Percentiles rank a stretch among this genome's conserved stretches.
Evolutionary conservation across 2,888 invertebrate genomes (phyloP).

Genomic region (Abrostola triplasia): DNA sequence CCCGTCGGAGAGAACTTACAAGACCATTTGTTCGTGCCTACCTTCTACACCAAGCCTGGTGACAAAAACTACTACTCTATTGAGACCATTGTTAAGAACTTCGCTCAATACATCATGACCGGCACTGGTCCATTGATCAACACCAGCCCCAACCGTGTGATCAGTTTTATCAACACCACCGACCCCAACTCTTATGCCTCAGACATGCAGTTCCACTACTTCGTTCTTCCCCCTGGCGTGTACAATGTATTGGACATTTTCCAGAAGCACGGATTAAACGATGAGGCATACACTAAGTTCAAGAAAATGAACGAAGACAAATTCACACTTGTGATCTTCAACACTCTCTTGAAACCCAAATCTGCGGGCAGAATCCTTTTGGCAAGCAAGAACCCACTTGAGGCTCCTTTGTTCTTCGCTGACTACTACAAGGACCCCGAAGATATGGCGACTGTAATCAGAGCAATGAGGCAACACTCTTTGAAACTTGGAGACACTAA

Average conservation of each 20-base stretch:
- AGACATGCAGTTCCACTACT: conserved; percentile 88
- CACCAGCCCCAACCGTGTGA: conserved; percentile 79
- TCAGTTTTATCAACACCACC: conserved; percentile 88
- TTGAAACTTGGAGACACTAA: conserved; percentile 82
- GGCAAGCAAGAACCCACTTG: conserved; percentile 90
- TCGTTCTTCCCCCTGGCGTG: conserved; percentile 87
- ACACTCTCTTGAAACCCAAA: conserved; percentile 90
- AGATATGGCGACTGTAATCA: conserved; percentile 86
- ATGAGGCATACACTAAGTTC: conserved; percentile 79
- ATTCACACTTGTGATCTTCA: conserved; percentile 87
- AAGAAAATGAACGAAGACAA: conserved; percentile 76
- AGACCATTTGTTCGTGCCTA: conserved; percentile 93
- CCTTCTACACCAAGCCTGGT: conserved; percentile 91
- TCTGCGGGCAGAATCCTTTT: conserved; percentile 89
- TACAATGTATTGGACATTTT: conserved; percentile 79
- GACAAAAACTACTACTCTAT: conserved; percentile 88
- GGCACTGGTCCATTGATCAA: conserved; percentile 79
- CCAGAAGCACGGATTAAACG: conserved; percentile 76
- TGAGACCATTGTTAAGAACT: conserved; percentile 75
- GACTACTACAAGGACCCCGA: conserved; percentile 90
- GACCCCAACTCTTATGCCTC: conserved; percentile 69
- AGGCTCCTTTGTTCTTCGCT: conserved; percentile 89
- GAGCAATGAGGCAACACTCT: conserved; percentile 80
- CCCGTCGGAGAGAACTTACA: conserved; percentile 93
- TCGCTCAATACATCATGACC: conserved; percentile 81